A percentile compares a stretch with the other conserved stretches of the same genome.
These are phyloP conservation scores for Acipenser oxyrinchus DNA, from an alignment of 2,797 vertebrate species.

Conservation along the genomic window DNA sequence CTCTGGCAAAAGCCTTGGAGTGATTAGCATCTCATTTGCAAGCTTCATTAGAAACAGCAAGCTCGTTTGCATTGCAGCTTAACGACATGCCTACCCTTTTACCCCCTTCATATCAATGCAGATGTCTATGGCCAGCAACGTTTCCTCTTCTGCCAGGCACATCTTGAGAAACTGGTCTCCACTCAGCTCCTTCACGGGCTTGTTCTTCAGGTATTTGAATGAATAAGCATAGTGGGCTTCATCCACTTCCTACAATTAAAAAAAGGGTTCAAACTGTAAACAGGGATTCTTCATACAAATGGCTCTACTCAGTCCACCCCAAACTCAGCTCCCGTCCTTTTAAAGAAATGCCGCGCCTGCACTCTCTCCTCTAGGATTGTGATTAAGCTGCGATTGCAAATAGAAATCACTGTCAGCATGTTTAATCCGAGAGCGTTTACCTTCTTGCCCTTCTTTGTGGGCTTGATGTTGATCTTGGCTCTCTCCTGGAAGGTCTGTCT, in stretches of 20 bases:
- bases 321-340: not conserved
- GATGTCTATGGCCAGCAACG: conserved; percentile 81
- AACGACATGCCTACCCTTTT: conserved; percentile 72
- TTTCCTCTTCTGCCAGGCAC: conserved; percentile 86
- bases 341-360: not conserved
- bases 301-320: not conserved
- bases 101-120: conserved; percentile 93
- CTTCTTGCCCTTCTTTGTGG: conserved; percentile 97
- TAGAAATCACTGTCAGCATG: not conserved
- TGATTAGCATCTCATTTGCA: conserved; percentile 8
- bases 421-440: conserved; percentile 37
- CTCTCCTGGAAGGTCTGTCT: conserved; percentile 95
- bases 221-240: conserved; percentile 94
- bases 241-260: conserved; percentile 76
- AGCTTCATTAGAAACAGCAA: conserved; percentile 10
- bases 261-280: not conserved
- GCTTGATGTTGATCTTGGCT: conserved; percentile 91
- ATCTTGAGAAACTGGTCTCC: conserved; percentile 97
- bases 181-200: conserved; percentile 90
- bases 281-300: not conserved
- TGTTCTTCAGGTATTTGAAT: conserved; percentile 98
- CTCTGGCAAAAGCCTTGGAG: not conserved
- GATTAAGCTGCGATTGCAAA: no score
- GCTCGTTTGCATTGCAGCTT: not conserved
- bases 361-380: no score